A percentile compares a stretch with the other conserved stretches of the same genome.
phyloP scores from a whole-genome alignment of 1,140 invertebrate species.

The Ceratina calcarata region DNA sequence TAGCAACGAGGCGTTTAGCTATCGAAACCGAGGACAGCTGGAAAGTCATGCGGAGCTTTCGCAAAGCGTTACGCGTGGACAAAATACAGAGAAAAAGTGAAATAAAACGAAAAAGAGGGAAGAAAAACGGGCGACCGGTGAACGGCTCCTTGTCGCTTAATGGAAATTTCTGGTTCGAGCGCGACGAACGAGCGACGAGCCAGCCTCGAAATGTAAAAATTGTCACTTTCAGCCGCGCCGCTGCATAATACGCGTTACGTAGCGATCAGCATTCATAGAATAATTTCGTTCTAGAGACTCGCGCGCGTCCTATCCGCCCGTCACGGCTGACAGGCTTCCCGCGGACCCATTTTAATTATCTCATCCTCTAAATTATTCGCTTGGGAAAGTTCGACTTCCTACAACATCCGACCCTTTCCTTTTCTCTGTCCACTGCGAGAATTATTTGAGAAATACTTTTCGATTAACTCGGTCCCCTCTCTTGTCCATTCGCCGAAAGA shows the following conservation, averaged over 20 bases:
- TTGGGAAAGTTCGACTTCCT: constrained; percentile 53
- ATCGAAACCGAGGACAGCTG: no score
- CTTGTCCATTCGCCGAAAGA: neutral
- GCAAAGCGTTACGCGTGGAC: neutral
- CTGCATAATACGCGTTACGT: constrained; percentile 71
- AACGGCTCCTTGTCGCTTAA: constrained; percentile 66
- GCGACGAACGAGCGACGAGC: constrained; percentile 51
- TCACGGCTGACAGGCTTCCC: constrained; percentile 71
- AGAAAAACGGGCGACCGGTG: constrained; percentile 41
- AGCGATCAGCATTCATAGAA: constrained; percentile 76
- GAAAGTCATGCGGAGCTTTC: no score
- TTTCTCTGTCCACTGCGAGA: neutral
- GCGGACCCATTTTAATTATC: constrained; percentile 74
- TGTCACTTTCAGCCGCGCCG: constrained; percentile 68
- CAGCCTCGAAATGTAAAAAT: constrained; percentile 66
- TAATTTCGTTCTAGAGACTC: constrained; percentile 71
- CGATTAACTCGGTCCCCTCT: neutral
- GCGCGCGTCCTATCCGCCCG: constrained; percentile 66
- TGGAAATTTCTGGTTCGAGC: constrained; percentile 73
- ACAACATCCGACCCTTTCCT: constrained; percentile 9
- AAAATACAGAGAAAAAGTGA: constrained; percentile 26
- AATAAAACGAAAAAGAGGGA: constrained; percentile 8
- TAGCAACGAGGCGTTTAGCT: no score
- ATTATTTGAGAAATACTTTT: constrained; percentile 24
- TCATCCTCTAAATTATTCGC: constrained; percentile 72